A percentile compares a stretch with the other conserved stretches of the same genome.
Conservation (phyloP, 2,113 vertebrate species). For the Thamnaconus septentrionalis region DNA sequence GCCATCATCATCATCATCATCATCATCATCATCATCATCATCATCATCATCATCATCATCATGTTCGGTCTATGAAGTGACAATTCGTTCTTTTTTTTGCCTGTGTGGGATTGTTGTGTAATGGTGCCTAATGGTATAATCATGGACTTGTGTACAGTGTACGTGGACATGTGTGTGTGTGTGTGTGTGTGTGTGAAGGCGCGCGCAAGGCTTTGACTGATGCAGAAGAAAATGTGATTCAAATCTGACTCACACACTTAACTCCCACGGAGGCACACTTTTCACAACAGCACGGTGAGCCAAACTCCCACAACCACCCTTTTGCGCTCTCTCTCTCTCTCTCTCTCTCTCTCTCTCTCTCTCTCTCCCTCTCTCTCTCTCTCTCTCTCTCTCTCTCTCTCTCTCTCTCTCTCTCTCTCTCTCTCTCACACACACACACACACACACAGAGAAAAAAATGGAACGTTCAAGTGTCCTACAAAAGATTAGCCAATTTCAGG, state of each 20-base stretch:
- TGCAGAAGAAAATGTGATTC: conserved; percentile 61
- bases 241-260: conserved; percentile 70
- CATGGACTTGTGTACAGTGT: too few species aligned
- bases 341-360: neutral
- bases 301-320: conserved; percentile 67
- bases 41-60: too few species aligned
- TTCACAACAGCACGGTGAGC: conserved; percentile 67
- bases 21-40: too few species aligned
- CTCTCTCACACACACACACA: conserved; percentile 1
- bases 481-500: conserved; percentile 46
- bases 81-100: conserved; percentile 1
- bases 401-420: neutral
- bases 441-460: conserved; percentile 47
- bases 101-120: conserved; percentile 34
- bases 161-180: neutral
- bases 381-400: conserved; percentile 2
- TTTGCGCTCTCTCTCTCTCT: conserved; percentile 29
- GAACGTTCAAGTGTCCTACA: conserved; percentile 53
- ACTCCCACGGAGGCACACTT: conserved; percentile 72
- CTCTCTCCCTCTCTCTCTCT: too few species aligned
- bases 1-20: too few species aligned
- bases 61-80: conserved; percentile 2
- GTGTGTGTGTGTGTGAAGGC: conserved; percentile 12
- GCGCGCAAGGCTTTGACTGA: conserved; percentile 19
- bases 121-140: conserved; percentile 15